Evolutionary conservation across 37 sponge, comb jelly and placozoan genomes (phyloP), one percentile per base, ranked within the genome.

Genomic region (Oscarella lobularis): DNA sequence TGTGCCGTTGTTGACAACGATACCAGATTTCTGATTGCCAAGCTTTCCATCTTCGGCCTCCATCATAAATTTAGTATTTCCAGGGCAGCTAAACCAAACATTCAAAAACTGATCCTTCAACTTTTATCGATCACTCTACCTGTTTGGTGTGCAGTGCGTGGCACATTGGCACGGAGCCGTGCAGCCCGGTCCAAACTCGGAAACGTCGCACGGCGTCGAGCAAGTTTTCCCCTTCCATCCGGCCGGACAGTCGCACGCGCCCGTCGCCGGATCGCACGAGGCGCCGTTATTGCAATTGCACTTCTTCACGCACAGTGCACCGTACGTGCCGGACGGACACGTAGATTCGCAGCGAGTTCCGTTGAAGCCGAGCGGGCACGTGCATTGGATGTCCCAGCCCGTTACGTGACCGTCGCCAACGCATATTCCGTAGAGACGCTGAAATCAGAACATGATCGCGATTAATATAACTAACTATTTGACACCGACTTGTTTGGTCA

Each of bases 281-380:
- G 35, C 71, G 31, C 31, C 71, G 31, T 68, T 68, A 32, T 68
- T 68, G 31, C 71, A 68, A 14, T 5, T 14, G 31, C 60, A 48
- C 60, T 9, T 48, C 60, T 48, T 48, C 60, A 20, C 20, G 31
- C 71, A 68, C 6, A 5, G 5, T 14, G 29, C 35, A 68, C 71
- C 71, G 71, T 68, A 68, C 31, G 29, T 68, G 6, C 71, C 71
- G 6, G 71, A 5, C 31, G 71, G 71, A 35, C 71, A 68, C 71
- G 60, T 9, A 48, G 9, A 9, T 48, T 48, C 14, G 60, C 60
- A 48, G 60, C 60, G 60, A 48, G 60, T 27, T 9, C 60, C 60
- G 9, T 9, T 48, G 60, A 48, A 48, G 60, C 60, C 60, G 9
- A 48, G 14, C 20, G 60, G 60, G 20, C 60, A 48, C 60, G 60